Percentiles rank a stretch among this genome's conserved stretches.
Evolutionary conservation across 2,888 invertebrate genomes (phyloP).

Genomic region (Clunio marinus): DNA sequence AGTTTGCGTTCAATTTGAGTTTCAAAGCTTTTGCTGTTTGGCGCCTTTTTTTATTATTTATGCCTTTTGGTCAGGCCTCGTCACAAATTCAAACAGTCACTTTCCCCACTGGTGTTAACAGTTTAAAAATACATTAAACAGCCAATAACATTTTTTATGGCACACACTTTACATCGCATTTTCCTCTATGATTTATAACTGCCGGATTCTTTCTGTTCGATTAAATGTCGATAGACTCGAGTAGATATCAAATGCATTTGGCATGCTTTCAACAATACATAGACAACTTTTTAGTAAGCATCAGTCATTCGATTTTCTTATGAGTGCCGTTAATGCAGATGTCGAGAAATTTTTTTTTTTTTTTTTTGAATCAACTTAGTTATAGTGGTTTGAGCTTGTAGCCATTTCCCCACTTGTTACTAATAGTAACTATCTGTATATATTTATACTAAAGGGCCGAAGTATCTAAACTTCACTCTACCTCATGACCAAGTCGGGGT

Average conservation of each 20-base stretch:
- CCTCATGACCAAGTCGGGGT: too few species aligned
- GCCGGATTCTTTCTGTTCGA: not conserved
- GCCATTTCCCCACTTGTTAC: too few species aligned
- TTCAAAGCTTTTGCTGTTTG: not conserved
- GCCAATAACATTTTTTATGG: not conserved
- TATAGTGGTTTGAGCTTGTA: too few species aligned
- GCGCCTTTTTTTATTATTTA: not conserved
- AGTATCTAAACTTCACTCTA: too few species aligned
- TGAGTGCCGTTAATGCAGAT: too few species aligned
- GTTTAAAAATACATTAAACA: slow-evolving; percentile 5
- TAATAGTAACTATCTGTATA: too few species aligned
- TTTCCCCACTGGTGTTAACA: not conserved
- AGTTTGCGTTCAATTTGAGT: not conserved
- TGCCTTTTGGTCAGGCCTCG: not conserved
- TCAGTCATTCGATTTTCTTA: too few species aligned
- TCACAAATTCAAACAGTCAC: not conserved
- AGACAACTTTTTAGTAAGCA: too few species aligned
- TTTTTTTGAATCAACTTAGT: too few species aligned
- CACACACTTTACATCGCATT: not conserved
- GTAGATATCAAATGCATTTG: not conserved
- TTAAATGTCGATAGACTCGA: not conserved
- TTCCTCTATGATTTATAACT: not conserved
- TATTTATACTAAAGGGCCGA: too few species aligned
- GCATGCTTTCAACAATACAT: not conserved
- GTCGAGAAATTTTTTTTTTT: too few species aligned